Percentiles rank a stretch among this genome's conserved stretches.
Conservation (phyloP, 2,888 invertebrate genomes). For the Tenodera sinensis region DNA sequence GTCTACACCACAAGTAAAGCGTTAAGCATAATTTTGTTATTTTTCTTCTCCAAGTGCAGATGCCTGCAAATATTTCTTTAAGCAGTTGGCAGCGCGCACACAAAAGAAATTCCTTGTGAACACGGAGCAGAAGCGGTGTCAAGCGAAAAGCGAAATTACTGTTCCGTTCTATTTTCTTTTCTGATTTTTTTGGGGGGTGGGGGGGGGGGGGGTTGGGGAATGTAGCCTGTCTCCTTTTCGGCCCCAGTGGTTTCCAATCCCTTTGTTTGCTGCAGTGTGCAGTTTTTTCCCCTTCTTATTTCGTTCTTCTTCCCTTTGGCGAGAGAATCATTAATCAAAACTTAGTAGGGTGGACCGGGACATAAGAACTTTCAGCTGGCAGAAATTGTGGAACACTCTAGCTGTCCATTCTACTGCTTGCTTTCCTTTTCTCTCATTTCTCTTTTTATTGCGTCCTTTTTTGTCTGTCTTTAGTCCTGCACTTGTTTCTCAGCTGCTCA, state of each 20-base stretch:
- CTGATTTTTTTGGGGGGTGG: neutral
- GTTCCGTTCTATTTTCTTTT: neutral
- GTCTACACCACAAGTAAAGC: neutral
- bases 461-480: neutral
- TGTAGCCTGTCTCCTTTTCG: neutral
- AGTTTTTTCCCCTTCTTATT: neutral
- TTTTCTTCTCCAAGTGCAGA: neutral
- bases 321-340: neutral
- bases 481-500: neutral
- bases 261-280: slow-evolving; percentile 6
- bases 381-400: neutral
- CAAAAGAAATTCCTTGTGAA: neutral
- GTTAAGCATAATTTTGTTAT: neutral
- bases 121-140: neutral
- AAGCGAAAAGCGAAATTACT: neutral
- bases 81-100: neutral
- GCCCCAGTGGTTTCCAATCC: neutral
- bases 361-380: neutral
- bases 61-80: neutral
- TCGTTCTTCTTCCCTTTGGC: neutral
- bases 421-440: neutral
- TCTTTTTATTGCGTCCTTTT: neutral
- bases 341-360: neutral
- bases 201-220: neutral
- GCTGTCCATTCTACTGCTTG: neutral